Base-by-base conservation (phyloP, 2,888 invertebrate genomes). In the Leptinotarsa tumamoca region DNA sequence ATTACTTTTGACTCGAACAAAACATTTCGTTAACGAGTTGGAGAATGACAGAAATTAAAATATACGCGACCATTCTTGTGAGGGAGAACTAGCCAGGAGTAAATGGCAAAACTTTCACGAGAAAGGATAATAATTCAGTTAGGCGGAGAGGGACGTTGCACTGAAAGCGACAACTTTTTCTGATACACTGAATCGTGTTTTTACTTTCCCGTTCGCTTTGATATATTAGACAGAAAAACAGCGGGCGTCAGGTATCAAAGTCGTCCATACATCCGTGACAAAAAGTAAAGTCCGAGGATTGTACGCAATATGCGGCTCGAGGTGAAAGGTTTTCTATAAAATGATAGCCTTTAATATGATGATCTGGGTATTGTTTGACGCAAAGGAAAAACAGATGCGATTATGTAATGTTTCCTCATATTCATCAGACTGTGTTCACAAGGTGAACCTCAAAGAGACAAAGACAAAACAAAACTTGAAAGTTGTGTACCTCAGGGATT, bases 81-180 rank as follows among this genome's bases (percentile, higher is more conserved):
- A 80, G 82, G 83, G 82, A 80, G 83, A 82, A 80, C 81, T 82
- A 82, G 81, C 83, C 81, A 83, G 81, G 81, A 82, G 82, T 80
- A 85, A 85, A 85, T 85, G 83, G 84, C 82, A 81, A 85, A 86
- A 86, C 85, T 86, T 86, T 85, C 84, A 82, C 85, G 83, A 83
- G 83, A 85, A 85, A 85, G 86, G 84, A 84, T 85, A 85, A 86
- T 86, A 86, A 86, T 85, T 86, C 85, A 86, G 85, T 86, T 86
- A 86, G 85, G 79, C 80, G 80, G 81, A 81, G 83, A 84, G 83
- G 82, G 83, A 84, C 84, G 80, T 79, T 79, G 82, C 80, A 81
- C 81, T 78, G 79, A 80, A 80, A 81, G 82, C 84, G 82, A 84
- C 84, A 83, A 85, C 83, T 84, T 83, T 80, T 82, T 80, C 83